Percentiles rank a stretch among this genome's conserved stretches.
These are phyloP conservation scores for Sinhomidia bicolor DNA, from an alignment of 2,888 invertebrate genomes.

Conservation along the genomic window DNA sequence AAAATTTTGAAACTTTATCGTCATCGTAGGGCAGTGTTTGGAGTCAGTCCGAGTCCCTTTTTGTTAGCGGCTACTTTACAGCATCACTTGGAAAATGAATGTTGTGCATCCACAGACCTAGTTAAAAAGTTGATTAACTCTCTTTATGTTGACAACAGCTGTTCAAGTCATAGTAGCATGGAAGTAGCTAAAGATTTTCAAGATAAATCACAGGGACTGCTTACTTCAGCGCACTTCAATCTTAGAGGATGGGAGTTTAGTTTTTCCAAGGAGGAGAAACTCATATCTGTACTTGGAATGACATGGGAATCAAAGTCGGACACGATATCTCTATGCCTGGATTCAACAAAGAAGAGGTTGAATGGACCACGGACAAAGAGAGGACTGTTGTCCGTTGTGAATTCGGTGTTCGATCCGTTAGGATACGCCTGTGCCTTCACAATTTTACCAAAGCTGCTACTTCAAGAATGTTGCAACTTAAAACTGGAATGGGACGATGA, in stretches of 20 bases:
- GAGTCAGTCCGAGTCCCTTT: conserved; percentile 4
- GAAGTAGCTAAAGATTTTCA: background rate
- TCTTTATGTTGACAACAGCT: conserved; percentile 19
- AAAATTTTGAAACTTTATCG: background rate
- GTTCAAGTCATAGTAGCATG: background rate
- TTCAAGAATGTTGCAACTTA: background rate
- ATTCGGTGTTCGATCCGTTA: conserved; percentile 10
- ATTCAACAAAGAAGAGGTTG: background rate
- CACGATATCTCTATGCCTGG: background rate
- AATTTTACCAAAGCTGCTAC: background rate
- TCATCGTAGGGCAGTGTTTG: conserved; percentile 1
- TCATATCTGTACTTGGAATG: conserved; percentile 8
- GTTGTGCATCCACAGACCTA: background rate
- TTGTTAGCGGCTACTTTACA: background rate
- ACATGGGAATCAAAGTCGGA: background rate
- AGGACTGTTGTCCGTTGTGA: background rate
- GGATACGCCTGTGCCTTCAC: background rate
- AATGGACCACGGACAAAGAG: background rate
- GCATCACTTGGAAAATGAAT: background rate
- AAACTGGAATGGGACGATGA: background rate
- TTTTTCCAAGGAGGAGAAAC: background rate
- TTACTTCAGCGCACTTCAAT: background rate
- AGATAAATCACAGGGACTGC: background rate
- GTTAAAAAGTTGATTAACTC: background rate
- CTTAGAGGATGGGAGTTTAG: conserved; percentile 29